Evolutionary conservation across 2,797 vertebrate genomes (phyloP).

Genomic region (Poliocrania exsul): DNA sequence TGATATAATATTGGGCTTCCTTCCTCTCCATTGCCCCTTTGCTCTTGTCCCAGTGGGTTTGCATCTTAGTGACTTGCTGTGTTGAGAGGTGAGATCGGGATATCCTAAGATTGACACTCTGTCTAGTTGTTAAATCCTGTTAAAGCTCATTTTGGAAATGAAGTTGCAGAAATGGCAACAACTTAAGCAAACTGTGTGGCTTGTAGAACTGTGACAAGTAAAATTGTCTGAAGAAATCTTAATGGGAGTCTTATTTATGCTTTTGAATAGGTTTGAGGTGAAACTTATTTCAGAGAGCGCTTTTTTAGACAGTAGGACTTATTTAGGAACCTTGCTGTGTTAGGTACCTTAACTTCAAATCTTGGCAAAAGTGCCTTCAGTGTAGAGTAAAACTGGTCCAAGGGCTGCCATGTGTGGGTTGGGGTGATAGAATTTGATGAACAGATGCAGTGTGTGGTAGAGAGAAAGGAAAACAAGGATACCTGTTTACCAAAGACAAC

Average conservation of each 20-base stretch:
- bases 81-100: not conserved
- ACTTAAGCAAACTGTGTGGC: accelerated
- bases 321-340: not conserved
- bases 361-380: not conserved
- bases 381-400: not conserved
- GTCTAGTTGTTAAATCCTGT: not conserved
- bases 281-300: not conserved
- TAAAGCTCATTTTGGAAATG: not conserved
- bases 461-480: not conserved
- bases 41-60: not conserved
- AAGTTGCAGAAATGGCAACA: not conserved
- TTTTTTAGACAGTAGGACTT: not conserved
- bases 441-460: not conserved
- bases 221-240: not conserved
- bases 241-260: not conserved
- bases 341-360: not conserved
- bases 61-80: not conserved
- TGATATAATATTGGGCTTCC: not conserved
- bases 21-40: not conserved
- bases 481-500: conserved; percentile 20
- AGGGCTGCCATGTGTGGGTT: not conserved
- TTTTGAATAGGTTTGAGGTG: not conserved
- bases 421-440: not conserved
- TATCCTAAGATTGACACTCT: not conserved
- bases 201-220: not conserved